Conservation (phyloP, 2,113 vertebrate species). For the Genyomyrus donnyi region DNA sequence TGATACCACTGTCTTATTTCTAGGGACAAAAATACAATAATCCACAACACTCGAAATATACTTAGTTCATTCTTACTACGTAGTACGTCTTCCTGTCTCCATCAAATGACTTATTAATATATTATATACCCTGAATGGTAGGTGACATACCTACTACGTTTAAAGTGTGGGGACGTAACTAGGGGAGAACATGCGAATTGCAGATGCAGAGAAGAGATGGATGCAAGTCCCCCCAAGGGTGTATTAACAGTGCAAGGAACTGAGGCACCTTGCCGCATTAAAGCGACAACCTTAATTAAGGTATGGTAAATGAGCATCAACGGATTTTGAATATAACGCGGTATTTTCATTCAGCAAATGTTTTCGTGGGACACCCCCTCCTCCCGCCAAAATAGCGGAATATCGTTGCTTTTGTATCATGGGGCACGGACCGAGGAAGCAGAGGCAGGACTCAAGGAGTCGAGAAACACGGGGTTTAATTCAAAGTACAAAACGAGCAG, state of each 20-base stretch:
- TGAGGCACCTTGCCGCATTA: neutral
- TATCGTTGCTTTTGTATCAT: neutral
- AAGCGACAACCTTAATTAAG: neutral
- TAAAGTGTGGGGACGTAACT: neutral
- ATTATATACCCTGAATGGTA: neutral
- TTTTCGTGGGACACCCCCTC: neutral
- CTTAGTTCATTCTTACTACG: constrained; percentile 59
- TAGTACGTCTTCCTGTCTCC: neutral
- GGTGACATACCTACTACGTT: neutral
- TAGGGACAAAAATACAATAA: constrained; percentile 96
- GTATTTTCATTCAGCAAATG: neutral
- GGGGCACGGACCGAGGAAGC: too few relatives aligned
- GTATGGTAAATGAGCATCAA: neutral
- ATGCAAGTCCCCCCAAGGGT: neutral
- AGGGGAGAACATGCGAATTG: neutral
- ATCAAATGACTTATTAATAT: neutral
- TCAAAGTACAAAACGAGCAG: too few relatives aligned
- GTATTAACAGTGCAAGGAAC: neutral
- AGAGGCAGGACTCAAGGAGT: too few relatives aligned
- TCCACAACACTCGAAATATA: constrained; percentile 82
- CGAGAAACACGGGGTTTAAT: too few relatives aligned
- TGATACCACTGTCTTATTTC: constrained; percentile 75
- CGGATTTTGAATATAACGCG: neutral
- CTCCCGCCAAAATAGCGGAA: neutral
- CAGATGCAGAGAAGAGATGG: neutral